phyloP scores from a whole-genome alignment of 2,888 invertebrate species.

The Ditylenchus weischeri region DNA sequence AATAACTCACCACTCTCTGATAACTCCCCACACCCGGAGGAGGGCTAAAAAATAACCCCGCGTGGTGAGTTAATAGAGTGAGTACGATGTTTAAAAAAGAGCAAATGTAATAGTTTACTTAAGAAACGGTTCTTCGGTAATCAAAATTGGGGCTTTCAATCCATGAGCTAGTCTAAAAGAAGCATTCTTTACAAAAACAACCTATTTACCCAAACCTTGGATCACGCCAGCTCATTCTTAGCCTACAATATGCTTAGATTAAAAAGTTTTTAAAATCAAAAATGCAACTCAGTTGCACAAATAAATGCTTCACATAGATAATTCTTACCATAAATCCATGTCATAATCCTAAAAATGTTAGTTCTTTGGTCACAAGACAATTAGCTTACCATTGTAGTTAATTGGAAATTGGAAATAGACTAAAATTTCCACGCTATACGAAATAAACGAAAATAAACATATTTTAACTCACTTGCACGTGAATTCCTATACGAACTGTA shows the following conservation, averaged over 20 bases:
- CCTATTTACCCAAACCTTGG: constrained; percentile 36
- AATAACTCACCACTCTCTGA: no score
- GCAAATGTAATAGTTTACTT: constrained; percentile 4
- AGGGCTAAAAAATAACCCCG: no score
- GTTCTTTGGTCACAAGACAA: background rate
- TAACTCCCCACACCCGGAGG: no score
- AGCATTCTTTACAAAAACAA: no score
- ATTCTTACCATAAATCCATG: constrained; percentile 46
- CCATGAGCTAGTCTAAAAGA: constrained; percentile 38
- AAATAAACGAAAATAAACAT: background rate
- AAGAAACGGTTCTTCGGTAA: constrained; percentile 51
- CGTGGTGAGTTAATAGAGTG: no score
- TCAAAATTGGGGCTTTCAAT: constrained; percentile 49
- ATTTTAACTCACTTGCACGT: constrained; percentile 38
- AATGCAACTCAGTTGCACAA: no score
- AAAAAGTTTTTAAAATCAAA: background rate
- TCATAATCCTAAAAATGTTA: constrained; percentile 52
- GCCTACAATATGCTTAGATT: constrained; percentile 22
- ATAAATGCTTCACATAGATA: no score
- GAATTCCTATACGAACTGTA: constrained; percentile 49
- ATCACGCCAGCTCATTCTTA: constrained; percentile 56
- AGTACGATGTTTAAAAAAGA: no score
- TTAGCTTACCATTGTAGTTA: constrained; percentile 49
- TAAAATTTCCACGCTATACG: background rate
- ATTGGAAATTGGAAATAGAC: constrained; percentile 56